A percentile compares a stretch with the other conserved stretches of the same genome.
Evolutionary conservation across 92 coral and sea anemone genomes (phyloP).

Genomic region (Anthopleura xanthogrammica): DNA sequence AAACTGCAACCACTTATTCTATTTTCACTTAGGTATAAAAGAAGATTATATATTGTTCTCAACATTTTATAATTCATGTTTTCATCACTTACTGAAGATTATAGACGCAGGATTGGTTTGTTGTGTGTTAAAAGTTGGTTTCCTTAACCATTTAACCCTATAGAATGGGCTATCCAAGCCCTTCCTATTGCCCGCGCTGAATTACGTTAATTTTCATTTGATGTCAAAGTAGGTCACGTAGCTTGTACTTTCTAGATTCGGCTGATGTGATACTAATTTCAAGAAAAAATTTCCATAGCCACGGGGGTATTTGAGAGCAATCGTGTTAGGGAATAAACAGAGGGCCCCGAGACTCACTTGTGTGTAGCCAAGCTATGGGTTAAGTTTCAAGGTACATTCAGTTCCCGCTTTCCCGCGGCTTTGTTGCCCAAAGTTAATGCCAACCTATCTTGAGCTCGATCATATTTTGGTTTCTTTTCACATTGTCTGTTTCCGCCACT

Average conservation of each 20-base stretch:
- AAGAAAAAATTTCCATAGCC: background rate
- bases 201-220: background rate
- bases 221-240: no score
- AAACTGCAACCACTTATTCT: no score
- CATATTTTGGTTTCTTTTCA: background rate
- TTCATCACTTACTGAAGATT: background rate
- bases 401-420: no score
- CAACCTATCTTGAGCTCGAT: background rate
- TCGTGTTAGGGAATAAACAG: background rate
- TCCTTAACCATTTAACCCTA: background rate
- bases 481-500: background rate
- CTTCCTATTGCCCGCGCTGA: background rate
- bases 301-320: background rate
- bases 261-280: no score
- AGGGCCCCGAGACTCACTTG: background rate
- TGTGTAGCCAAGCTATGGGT: background rate
- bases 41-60: background rate
- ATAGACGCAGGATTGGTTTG: background rate
- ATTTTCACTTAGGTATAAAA: background rate
- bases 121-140: background rate
- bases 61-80: background rate
- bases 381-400: background rate
- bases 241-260: no score
- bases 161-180: background rate
- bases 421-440: no score